Base-by-base conservation (phyloP, 2,888 invertebrate species). In the Agonum fuliginosum region DNA sequence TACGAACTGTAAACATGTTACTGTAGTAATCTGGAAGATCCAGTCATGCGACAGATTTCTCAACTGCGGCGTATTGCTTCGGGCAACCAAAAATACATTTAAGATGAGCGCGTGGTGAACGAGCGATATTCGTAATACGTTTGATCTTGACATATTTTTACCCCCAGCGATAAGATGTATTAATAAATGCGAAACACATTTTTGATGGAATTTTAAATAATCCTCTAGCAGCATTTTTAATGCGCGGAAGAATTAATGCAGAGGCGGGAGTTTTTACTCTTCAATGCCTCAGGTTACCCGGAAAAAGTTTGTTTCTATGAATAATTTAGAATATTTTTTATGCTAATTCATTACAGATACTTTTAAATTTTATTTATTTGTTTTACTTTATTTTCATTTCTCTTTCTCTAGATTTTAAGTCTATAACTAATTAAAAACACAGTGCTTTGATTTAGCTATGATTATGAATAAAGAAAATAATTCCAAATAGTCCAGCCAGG, bases 61-160 rank as follows among this genome's bases (percentile, higher is more conserved):
- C 6, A 34, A 34, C 34, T 34, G 46, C 46, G 1, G 22, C 30
- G 17, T 30, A 19, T 20, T 30, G 62, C 62, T 62, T 6, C 62
- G 17, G 62, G 62, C 62, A 34, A 62, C 62, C 62, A 62, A 34
- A 62, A 62, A 62, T 62, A 62, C 34, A 62, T 62, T 34, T 62
- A 19, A 62, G 62, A 34, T 17, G 62, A 34, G 30, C 34, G 6
- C 14, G 62, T 30, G 3, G 54, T 24, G 54, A 54, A 24, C 24
- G 5, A 24, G 12, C 24, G n/a, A 54, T 22, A 54, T 12, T 24
- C 12, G 24, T 54, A 54, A 54, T 54, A 54, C 22, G 54, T 22
- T 54, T 54, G 24, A 54, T 54, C 54, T 54, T n/a, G 24, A 24
- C 10, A 12, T 12, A 37, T 37, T 37, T 37, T 10, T 37, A 12